phyloP scores from a whole-genome alignment of 2,113 vertebrate genomes.

The Ptyas mucosa region DNA sequence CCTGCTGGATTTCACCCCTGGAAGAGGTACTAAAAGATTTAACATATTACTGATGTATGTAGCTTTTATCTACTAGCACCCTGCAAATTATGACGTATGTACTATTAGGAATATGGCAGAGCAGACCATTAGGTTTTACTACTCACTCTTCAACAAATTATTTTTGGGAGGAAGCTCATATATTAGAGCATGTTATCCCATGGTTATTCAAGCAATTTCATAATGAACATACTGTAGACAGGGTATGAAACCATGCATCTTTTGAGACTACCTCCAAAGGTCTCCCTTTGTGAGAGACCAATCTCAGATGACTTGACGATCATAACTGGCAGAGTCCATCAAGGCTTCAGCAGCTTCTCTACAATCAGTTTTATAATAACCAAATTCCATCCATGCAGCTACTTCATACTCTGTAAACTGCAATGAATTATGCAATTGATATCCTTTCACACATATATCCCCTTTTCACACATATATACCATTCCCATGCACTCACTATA shows the following conservation, averaged over 20 bases:
- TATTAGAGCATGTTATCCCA: not conserved
- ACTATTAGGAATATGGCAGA: not conserved
- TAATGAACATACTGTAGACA: not conserved
- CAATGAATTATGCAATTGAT: not conserved
- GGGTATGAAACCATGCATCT: not conserved
- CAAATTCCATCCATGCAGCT: not conserved
- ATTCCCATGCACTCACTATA: not conserved
- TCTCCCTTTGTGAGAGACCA: not conserved
- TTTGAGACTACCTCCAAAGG: not conserved
- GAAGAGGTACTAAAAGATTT: not conserved
- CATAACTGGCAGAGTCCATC: not conserved
- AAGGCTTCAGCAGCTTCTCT: not conserved
- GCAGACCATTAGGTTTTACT: no score
- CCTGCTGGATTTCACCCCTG: no score
- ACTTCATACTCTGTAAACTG: not conserved
- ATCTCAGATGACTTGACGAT: not conserved
- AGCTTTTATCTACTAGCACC: not conserved
- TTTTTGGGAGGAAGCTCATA: not conserved
- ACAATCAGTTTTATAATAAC: no score
- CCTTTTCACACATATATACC: not conserved
- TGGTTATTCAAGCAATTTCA: not conserved
- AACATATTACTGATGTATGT: not conserved
- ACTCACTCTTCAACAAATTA: not conserved
- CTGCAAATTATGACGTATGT: no score
- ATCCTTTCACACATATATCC: not conserved